phyloP scores from a whole-genome alignment of 2,797 vertebrate genomes.

The Diceros bicornis region DNA sequence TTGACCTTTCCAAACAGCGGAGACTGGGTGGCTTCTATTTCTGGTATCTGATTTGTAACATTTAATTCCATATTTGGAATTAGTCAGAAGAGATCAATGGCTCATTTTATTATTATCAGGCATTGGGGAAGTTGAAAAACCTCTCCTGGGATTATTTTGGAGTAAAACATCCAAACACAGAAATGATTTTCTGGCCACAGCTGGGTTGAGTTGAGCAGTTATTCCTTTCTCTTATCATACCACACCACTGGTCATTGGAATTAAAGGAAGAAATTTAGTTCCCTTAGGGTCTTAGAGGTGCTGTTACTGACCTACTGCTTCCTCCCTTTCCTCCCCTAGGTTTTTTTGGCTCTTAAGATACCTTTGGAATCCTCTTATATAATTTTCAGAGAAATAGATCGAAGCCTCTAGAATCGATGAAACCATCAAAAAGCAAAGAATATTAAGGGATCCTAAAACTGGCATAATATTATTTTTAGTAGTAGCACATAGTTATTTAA shows the following conservation, averaged over 20 bases:
- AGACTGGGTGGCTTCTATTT: constrained; percentile 37
- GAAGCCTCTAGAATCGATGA: neutral
- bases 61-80: constrained; percentile 21
- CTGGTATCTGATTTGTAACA: constrained; percentile 28
- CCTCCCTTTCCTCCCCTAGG: accelerated
- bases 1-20: neutral
- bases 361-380: neutral
- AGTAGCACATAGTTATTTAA: neutral
- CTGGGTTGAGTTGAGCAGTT: constrained; percentile 12
- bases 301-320: neutral
- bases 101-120: neutral
- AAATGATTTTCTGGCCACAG: constrained; percentile 17
- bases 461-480: neutral
- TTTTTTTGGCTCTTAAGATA: neutral
- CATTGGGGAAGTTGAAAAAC: neutral
- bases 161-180: neutral
- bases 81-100: neutral
- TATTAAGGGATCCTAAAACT: constrained; percentile 1
- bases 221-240: neutral
- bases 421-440: neutral
- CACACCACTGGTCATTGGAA: neutral
- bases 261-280: neutral
- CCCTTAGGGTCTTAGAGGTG: neutral
- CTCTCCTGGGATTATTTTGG: neutral
- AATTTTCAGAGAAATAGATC: neutral